phyloP scores from a whole-genome alignment of 1,140 invertebrate genomes.

The Drosophila simulans region DNA sequence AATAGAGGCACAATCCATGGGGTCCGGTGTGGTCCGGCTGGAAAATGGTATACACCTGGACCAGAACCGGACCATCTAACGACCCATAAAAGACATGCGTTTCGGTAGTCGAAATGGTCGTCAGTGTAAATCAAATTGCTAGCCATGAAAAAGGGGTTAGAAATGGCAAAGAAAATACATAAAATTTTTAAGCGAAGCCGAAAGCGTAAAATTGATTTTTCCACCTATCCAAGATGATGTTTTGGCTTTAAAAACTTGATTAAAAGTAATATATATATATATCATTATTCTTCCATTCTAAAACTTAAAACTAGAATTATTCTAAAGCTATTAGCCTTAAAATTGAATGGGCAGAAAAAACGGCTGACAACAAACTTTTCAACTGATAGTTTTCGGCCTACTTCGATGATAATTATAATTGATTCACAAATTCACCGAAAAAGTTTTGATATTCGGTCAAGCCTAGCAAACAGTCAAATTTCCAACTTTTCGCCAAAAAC shows the following conservation, averaged over 20 bases:
- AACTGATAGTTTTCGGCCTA: constrained; percentile 27
- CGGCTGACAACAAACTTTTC: constrained; percentile 4
- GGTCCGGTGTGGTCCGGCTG: constrained; percentile 9
- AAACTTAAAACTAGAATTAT: not conserved
- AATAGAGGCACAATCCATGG: constrained; percentile 49
- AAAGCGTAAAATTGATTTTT: constrained; percentile 7
- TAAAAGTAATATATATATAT: not conserved
- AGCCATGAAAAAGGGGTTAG: constrained; percentile 16
- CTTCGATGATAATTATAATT: constrained; percentile 52
- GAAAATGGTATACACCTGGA: constrained; percentile 26
- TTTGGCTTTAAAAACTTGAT: not conserved
- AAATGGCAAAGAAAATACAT: not conserved
- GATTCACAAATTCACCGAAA: constrained; percentile 42
- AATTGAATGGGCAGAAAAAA: too few relatives aligned
- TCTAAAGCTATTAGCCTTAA: not conserved
- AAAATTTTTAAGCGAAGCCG: not conserved
- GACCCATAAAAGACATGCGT: constrained; percentile 61
- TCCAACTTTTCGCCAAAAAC: constrained; percentile 36
- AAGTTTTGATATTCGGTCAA: constrained; percentile 43
- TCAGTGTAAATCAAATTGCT: constrained; percentile 62
- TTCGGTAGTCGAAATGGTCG: constrained; percentile 26
- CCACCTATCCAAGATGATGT: not conserved
- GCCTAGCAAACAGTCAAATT: constrained; percentile 43
- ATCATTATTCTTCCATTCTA: too few relatives aligned
- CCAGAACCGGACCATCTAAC: constrained; percentile 44